phyloP scores from a whole-genome alignment of 92 coral and sea anemone genomes.

The Umimayanthus kanabou region DNA sequence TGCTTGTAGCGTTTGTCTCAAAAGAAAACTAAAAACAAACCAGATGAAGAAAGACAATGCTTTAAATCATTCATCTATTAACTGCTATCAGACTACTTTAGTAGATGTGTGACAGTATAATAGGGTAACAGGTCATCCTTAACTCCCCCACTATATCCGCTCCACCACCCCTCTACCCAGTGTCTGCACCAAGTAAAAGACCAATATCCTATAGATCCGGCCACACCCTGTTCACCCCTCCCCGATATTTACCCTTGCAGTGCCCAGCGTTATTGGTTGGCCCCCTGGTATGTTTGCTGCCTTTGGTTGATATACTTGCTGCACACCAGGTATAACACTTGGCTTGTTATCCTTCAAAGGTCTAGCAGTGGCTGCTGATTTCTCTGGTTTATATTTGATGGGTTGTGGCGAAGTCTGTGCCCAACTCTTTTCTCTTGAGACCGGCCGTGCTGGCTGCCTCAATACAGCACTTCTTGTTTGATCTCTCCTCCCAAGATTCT shows the following conservation, averaged over 20 bases:
- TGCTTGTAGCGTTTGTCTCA: too few species aligned
- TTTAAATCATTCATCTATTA: too few species aligned
- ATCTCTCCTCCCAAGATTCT: not conserved
- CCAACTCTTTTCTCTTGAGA: constrained; percentile 2
- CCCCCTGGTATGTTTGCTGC: constrained; percentile 66
- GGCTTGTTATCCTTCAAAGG: not conserved
- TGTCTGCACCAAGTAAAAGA: too few species aligned
- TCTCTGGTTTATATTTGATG: not conserved
- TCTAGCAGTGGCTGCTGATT: not conserved
- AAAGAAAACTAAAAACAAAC: too few species aligned
- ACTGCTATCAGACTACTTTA: too few species aligned
- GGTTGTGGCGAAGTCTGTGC: not conserved
- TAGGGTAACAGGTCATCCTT: too few species aligned
- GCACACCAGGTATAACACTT: not conserved
- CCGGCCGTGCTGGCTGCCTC: constrained; percentile 13
- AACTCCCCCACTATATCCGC: too few species aligned
- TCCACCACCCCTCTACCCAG: too few species aligned
- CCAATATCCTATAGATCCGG: too few species aligned
- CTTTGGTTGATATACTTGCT: constrained; percentile 20
- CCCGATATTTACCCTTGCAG: constrained; percentile 57
- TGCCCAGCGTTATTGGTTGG: constrained; percentile 64
- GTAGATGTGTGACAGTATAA: too few species aligned
- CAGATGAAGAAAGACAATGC: too few species aligned
- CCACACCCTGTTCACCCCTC: not conserved
- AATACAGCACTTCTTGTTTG: not conserved